Percentiles rank a stretch among this genome's conserved stretches.
Conservation (phyloP, 1,140 invertebrate species). For the Planococcus citri region DNA sequence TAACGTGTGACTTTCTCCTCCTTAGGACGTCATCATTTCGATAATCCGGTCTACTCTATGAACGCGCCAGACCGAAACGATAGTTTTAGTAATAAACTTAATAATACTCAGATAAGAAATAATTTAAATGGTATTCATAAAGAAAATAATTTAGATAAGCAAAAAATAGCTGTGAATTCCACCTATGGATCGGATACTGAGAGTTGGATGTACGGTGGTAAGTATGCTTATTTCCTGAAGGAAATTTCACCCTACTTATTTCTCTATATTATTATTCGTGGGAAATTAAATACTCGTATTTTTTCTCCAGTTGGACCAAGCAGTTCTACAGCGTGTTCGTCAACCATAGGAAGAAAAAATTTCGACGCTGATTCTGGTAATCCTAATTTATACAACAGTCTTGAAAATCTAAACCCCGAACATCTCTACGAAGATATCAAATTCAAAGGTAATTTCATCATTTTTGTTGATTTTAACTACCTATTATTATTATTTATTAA, state of each 20-base stretch:
- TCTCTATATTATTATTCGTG: no score
- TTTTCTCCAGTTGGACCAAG: constrained; percentile 28
- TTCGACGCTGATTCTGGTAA: constrained; percentile 69
- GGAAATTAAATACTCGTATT: not conserved
- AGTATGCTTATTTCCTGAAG: constrained; percentile 35
- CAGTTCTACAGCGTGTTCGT: constrained; percentile 34
- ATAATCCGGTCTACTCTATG: constrained; percentile 79
- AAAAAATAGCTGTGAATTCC: constrained; percentile 34
- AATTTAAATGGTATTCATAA: constrained; percentile 48
- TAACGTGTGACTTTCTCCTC: not conserved
- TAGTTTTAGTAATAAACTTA: constrained; percentile 42
- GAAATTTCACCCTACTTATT: not conserved
- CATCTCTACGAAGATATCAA: constrained; percentile 89
- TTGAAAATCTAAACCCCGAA: constrained; percentile 54
- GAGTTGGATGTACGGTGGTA: constrained; percentile 37
- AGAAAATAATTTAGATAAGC: constrained; percentile 43
- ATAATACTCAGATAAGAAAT: constrained; percentile 43
- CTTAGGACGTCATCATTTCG: constrained; percentile 74
- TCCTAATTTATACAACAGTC: constrained; percentile 72
- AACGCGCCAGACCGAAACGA: constrained; percentile 34
- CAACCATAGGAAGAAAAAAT: constrained; percentile 52
- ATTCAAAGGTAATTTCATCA: constrained; percentile 40
- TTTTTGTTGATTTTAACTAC: not conserved
- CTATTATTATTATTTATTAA: constrained; percentile 2
- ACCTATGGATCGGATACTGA: constrained; percentile 37